Conservation (phyloP, 2,888 invertebrate genomes). For the Harpagoxenus sublaevis region DNA sequence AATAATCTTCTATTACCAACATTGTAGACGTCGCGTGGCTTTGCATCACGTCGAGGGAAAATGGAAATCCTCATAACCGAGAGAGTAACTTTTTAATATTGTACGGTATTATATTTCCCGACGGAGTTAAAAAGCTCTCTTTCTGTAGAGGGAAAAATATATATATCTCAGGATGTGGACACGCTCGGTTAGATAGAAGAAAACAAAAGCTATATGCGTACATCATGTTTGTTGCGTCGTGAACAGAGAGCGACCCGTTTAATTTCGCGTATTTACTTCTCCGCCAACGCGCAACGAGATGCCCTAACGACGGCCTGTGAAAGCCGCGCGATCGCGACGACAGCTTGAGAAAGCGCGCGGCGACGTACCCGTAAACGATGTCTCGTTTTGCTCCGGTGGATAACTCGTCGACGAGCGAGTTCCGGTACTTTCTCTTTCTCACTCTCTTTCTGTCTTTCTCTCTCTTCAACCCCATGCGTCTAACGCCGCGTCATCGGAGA, state of each 20-base stretch:
- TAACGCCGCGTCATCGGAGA: constrained; percentile 8
- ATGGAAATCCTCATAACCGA: constrained; percentile 41
- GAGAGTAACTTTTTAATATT: constrained; percentile 51
- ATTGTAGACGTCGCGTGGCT: background rate
- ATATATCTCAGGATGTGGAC: background rate
- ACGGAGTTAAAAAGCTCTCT: background rate
- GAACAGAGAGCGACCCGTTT: constrained; percentile 1
- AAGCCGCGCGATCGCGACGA: constrained; percentile 55
- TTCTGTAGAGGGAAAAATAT: background rate
- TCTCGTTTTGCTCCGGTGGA: constrained; percentile 60
- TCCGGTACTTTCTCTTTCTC: constrained; percentile 42
- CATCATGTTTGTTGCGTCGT: background rate
- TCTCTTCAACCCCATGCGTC: constrained; percentile 18
- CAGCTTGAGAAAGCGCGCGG: constrained; percentile 63
- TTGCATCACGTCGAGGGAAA: constrained; percentile 27
- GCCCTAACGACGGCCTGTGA: constrained; percentile 9
- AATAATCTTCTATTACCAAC: constrained; percentile 33
- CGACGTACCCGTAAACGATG: constrained; percentile 60
- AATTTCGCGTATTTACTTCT: constrained; percentile 50
- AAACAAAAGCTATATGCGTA: constrained; percentile 6
- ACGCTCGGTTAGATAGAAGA: background rate
- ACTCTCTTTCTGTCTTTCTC: background rate
- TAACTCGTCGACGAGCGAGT: constrained; percentile 63
- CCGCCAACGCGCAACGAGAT: background rate
- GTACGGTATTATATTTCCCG: constrained; percentile 35